phyloP scores from a whole-genome alignment of 2,888 invertebrate genomes.

The Crematogaster levior region DNA sequence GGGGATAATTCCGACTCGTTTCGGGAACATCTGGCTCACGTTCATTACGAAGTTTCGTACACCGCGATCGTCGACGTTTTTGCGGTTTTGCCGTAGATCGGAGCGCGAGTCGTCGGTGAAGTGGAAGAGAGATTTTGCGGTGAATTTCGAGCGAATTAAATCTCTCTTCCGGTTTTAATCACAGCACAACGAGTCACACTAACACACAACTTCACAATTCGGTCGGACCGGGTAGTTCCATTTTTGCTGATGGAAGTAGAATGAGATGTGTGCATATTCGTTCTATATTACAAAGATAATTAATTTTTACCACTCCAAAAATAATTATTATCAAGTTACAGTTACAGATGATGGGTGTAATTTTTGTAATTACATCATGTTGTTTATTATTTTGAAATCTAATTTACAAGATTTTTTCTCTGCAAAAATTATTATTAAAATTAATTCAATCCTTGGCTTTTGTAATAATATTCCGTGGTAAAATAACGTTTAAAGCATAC shows the following conservation, averaged over 20 bases:
- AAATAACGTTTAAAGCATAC: not conserved
- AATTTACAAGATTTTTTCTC: not conserved
- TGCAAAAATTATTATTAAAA: not conserved
- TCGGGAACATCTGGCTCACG: constrained; percentile 50
- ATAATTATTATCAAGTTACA: constrained; percentile 14
- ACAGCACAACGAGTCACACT: constrained; percentile 53
- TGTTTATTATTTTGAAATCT: not conserved
- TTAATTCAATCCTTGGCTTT: not conserved
- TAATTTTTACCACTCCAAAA: constrained; percentile 7
- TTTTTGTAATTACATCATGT: not conserved
- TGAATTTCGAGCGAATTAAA: constrained; percentile 70
- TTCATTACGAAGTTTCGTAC: constrained; percentile 53
- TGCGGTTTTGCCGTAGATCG: constrained; percentile 47
- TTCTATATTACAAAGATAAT: constrained; percentile 33
- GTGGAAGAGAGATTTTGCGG: constrained; percentile 54
- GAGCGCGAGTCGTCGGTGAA: constrained; percentile 44
- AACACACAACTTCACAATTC: constrained; percentile 43
- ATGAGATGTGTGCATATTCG: not conserved
- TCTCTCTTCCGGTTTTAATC: constrained; percentile 70
- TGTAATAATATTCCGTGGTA: not conserved
- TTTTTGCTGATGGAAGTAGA: constrained; percentile 57
- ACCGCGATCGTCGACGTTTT: constrained; percentile 51
- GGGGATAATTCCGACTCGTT: constrained; percentile 45
- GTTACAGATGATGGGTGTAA: not conserved
- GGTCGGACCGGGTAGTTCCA: constrained; percentile 50